phyloP scores from a whole-genome alignment of 1,140 invertebrate genomes.

The Tetranychus cinnabarinus region DNA sequence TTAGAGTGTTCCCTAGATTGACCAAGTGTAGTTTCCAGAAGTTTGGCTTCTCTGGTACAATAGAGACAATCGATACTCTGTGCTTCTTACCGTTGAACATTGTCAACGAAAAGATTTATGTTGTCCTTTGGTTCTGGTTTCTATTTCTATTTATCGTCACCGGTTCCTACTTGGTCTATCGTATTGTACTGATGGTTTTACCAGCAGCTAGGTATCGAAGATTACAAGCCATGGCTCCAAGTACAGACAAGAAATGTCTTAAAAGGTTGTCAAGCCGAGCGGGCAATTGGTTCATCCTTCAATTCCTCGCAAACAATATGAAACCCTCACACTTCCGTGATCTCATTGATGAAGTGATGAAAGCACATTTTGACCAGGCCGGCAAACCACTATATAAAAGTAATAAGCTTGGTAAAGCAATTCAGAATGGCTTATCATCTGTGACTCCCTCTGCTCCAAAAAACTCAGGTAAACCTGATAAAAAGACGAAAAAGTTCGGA shows the following conservation, averaged over 20 bases:
- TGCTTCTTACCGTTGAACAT: constrained; percentile 52
- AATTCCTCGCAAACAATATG: not conserved
- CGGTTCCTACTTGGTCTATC: not conserved
- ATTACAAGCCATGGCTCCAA: not conserved
- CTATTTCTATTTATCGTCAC: constrained; percentile 13
- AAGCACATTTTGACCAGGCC: not conserved
- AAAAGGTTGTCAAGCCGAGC: not conserved
- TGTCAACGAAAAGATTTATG: constrained; percentile 87
- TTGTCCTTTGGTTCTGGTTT: constrained; percentile 37
- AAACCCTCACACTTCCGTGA: constrained; percentile 3
- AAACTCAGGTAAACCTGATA: not conserved
- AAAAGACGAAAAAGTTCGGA: not conserved
- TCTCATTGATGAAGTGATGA: constrained; percentile 1
- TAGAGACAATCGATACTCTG: constrained; percentile 24
- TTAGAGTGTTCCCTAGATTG: constrained; percentile 58
- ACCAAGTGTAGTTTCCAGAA: constrained; percentile 72
- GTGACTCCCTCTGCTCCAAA: not conserved
- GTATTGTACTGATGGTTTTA: not conserved
- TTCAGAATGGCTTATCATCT: not conserved
- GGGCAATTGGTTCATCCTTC: constrained; percentile 1
- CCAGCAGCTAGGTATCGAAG: not conserved
- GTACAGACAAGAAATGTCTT: not conserved
- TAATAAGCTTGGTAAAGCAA: not conserved
- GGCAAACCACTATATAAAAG: not conserved
- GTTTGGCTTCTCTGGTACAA: constrained; percentile 23